Conservation (phyloP, 2,113 vertebrate genomes). For the Salvelinus fontinalis region DNA sequence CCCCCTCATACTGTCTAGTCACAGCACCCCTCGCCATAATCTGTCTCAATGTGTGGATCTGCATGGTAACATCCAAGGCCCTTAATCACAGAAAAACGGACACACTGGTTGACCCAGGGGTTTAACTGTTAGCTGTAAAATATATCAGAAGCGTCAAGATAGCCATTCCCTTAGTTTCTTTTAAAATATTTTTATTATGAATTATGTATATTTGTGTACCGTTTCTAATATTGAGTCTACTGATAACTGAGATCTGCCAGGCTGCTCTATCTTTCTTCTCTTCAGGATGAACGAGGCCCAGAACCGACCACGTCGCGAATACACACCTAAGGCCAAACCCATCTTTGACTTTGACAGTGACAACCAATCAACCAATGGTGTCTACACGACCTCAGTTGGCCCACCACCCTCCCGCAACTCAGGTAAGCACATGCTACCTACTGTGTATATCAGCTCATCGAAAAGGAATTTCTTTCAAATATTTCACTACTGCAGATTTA, state of each 20-base stretch:
- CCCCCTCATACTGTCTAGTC: neutral
- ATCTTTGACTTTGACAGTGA: conserved; percentile 81
- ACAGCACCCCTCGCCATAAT: neutral
- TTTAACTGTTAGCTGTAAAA: no score
- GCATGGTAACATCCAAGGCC: neutral
- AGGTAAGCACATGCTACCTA: conserved; percentile 53
- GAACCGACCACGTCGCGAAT: conserved; percentile 83
- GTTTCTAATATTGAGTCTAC: no score
- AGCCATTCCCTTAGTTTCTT: no score
- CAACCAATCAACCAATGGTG: conserved; percentile 83
- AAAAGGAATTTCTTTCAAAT: neutral
- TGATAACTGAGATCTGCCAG: no score
- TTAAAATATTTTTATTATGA: no score
- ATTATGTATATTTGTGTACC: no score
- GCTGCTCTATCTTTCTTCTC: neutral
- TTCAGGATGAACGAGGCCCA: conserved; percentile 87
- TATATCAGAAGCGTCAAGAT: no score
- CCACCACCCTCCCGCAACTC: conserved; percentile 68
- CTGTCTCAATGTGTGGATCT: neutral
- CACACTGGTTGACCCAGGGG: no score
- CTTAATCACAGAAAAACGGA: neutral
- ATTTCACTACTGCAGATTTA: neutral
- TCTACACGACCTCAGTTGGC: conserved; percentile 77
- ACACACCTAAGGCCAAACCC: conserved; percentile 90
- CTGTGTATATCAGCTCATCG: no score